These are phyloP conservation scores for Scelioninae gen. 1 DNA, from an alignment of 2,888 invertebrate genomes.

Conservation along the genomic window DNA sequence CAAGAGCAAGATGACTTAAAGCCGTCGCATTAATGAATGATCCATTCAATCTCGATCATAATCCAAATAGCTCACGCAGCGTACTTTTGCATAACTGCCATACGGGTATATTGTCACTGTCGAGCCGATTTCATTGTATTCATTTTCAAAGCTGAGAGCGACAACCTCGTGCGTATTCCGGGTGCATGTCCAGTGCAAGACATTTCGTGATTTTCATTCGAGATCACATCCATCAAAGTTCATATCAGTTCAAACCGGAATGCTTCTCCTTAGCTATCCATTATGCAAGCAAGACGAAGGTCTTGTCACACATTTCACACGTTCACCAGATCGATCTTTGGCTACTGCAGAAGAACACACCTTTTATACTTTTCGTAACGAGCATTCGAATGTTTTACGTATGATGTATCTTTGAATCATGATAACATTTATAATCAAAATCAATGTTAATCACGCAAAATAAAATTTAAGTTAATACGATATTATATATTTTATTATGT, in stretches of 20 bases:
- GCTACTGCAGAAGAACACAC: no score
- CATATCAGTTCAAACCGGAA: constrained; percentile 58
- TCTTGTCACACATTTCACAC: no score
- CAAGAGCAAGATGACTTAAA: constrained; percentile 37
- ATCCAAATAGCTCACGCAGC: constrained; percentile 13
- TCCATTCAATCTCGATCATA: constrained; percentile 45
- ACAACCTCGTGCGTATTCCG: constrained; percentile 61
- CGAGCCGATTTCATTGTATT: constrained; percentile 49
- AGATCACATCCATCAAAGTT: constrained; percentile 66
- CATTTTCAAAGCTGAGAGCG: constrained; percentile 31
- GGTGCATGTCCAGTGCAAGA: constrained; percentile 51
- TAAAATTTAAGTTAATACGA: no score
- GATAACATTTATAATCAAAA: no score
- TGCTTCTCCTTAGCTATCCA: no score
- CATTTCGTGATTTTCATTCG: constrained; percentile 50
- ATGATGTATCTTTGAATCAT: no score
- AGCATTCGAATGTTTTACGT: no score
- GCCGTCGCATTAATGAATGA: constrained; percentile 54
- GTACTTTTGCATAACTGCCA: constrained; percentile 8
- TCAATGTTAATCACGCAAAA: no score
- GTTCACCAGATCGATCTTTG: no score
- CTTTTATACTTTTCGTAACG: no score
- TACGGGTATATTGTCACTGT: constrained; percentile 27
- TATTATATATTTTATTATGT: no score
- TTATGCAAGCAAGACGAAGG: no score